Conservation (phyloP, 1,140 invertebrate species). For the Papilio xuthus region DNA sequence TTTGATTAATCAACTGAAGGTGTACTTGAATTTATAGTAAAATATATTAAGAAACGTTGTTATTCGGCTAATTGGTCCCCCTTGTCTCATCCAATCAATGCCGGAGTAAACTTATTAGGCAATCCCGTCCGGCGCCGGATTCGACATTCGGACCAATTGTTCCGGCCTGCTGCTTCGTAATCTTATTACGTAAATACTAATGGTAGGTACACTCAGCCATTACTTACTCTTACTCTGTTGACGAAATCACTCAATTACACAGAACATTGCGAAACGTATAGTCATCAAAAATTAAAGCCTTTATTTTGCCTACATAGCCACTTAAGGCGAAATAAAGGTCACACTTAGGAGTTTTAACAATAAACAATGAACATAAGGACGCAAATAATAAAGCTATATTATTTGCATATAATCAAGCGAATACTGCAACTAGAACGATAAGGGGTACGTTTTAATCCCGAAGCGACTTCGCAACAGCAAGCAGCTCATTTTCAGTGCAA, state of each 20-base stretch:
- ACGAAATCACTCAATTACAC: background rate
- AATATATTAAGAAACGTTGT: background rate
- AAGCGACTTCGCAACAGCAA: slow-evolving; percentile 35
- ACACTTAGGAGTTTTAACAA: background rate
- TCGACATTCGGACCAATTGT: slow-evolving; percentile 30
- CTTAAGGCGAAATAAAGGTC: background rate
- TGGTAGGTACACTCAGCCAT: background rate
- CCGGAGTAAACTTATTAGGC: slow-evolving; percentile 28
- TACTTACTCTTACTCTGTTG: background rate
- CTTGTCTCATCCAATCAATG: slow-evolving; percentile 37
- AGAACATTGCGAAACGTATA: background rate
- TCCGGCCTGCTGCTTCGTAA: slow-evolving; percentile 32
- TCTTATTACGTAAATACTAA: slow-evolving; percentile 10
- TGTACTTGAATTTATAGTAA: background rate
- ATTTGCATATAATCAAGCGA: slow-evolving; percentile 1
- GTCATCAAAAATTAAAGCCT: background rate
- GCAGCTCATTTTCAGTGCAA: slow-evolving; percentile 39
- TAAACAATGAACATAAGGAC: background rate
- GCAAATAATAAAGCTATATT: background rate
- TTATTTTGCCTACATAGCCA: background rate
- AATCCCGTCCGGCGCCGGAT: slow-evolving; percentile 20
- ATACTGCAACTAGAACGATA: slow-evolving; percentile 17
- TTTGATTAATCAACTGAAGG: background rate
- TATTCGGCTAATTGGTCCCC: slow-evolving; percentile 25
- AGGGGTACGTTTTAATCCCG: slow-evolving; percentile 32